phyloP scores from a whole-genome alignment of 2,113 vertebrate genomes.

The Propithecus coquereli region DNA sequence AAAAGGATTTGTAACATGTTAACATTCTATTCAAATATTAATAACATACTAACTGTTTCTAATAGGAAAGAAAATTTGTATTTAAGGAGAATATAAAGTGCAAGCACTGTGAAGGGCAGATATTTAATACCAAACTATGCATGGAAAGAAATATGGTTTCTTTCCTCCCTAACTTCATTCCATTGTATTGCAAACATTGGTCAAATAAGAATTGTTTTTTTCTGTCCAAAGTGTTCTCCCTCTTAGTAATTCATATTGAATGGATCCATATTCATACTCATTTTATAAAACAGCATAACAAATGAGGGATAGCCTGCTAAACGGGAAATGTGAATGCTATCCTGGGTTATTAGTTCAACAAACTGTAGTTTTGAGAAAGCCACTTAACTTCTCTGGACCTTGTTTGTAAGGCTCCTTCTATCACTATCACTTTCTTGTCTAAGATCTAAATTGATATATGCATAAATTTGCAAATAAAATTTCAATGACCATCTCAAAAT shows the following conservation, averaged over 20 bases:
- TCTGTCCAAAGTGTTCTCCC: neutral
- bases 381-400: neutral
- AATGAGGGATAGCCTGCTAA: neutral
- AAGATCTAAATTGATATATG: neutral
- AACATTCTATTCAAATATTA: slow-evolving; percentile 24
- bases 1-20: slow-evolving; percentile 16
- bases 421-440: neutral
- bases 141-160: neutral
- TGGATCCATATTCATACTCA: neutral
- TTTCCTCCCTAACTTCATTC: neutral
- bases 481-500: neutral
- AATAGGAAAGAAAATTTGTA: slow-evolving; percentile 12
- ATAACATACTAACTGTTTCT: neutral
- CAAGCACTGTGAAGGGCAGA: neutral
- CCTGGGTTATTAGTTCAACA: neutral
- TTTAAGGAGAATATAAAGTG: neutral
- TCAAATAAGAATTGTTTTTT: neutral
- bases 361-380: neutral
- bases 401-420: neutral
- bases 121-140: neutral
- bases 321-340: neutral
- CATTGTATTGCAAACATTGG: neutral
- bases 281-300: slow-evolving; percentile 6
- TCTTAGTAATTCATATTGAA: slow-evolving; percentile 50
- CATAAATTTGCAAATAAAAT: neutral